Evolutionary conservation across 2,888 invertebrate genomes (phyloP).

Genomic region (Coenonympha glycerion): DNA sequence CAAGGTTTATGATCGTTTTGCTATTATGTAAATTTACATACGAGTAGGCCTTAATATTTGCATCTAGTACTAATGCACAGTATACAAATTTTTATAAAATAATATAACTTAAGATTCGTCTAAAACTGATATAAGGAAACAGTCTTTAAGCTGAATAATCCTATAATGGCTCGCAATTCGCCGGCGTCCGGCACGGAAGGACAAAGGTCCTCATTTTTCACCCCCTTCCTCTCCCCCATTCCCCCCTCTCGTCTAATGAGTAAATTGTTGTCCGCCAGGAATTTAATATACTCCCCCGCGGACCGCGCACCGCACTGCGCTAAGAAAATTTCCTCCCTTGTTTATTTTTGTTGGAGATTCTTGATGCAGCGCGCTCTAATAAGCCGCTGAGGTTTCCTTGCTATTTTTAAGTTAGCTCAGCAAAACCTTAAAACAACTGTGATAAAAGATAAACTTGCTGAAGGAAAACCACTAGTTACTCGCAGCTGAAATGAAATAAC

Average conservation of each 20-base stretch:
- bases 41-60: no score
- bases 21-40: no score
- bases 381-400: conserved; percentile 1
- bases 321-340: conserved; percentile 28
- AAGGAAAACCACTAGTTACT: no score
- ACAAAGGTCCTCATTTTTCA: neutral
- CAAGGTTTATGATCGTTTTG: no score
- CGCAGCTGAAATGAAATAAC: no score
- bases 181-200: neutral
- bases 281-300: conserved; percentile 41
- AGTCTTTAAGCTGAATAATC: neutral
- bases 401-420: no score
- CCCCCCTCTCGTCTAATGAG: conserved; percentile 35
- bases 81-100: no score
- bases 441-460: no score
- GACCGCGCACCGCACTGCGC: conserved; percentile 20
- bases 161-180: neutral
- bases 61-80: no score
- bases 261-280: conserved; percentile 44
- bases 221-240: neutral
- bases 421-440: no score
- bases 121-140: neutral
- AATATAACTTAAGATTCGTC: no score
- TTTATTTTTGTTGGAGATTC: conserved; percentile 16
- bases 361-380: conserved; percentile 1